Evolutionary conservation across 2,113 vertebrate genomes (phyloP), one percentile per base, ranked within the genome.

Genomic region (Rattus rattus): DNA sequence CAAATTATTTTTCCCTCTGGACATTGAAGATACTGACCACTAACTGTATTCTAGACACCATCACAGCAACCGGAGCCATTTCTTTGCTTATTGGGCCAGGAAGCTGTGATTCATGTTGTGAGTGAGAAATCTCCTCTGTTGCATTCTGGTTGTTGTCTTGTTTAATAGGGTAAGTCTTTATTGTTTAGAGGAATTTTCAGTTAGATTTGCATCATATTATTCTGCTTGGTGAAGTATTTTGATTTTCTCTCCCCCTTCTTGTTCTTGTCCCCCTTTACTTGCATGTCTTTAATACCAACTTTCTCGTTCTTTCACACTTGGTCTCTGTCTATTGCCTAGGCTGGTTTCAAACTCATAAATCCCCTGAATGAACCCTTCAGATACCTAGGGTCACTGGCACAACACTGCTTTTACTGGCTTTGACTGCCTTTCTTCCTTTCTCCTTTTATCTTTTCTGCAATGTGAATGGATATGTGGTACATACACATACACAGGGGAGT

Each of bases 71-170:
- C 17, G 67, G 56, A 86, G 5, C 85, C 63, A 69, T 39, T 95
- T 84, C 76, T 88, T 94, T 90, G 28, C 43, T 94, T 76, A 30
- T 92, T 84, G 52, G 65, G 69, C 7, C 65, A 63, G 77, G 43
- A 65, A 81, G 54, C 10, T 79, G 13, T 73, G 76, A 6, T 26
- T 88, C 92, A 63, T 88, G 24, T 59, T 94, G 28, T 70, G 56
- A 96, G 22, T 36, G 36, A 88, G 43, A 52, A 56, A 88, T 30
- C 33, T 81, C 80, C n/a, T 73, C 24, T n/a, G 4, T 54, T 7
- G 52, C 47, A 4, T 67, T 4, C 92, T 20, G 70, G 2, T 72
- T 72, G 1, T 61, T 52, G 19, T 2, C 84, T 79, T 49, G 2
- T 81, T 96, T 75, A 88, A 84, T 72, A 1, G 39, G 76, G 0